A percentile compares a stretch with the other conserved stretches of the same genome.
Conservation (phyloP, 2,797 vertebrate genomes). For the Sebastes paucispinis region DNA sequence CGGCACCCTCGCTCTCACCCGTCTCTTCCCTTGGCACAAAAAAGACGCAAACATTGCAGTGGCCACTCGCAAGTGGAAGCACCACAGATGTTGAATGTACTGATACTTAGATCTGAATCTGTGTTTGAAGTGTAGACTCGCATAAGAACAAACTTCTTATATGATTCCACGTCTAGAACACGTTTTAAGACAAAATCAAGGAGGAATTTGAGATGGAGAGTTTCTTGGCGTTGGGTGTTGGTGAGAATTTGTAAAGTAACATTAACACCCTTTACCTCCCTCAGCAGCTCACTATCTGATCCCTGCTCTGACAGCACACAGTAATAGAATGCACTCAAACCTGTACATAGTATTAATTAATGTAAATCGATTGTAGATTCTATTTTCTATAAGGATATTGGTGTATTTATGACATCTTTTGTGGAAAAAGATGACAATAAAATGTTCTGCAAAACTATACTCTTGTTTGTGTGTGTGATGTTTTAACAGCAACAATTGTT, state of each 20-base stretch:
- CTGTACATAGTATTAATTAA: slow-evolving; percentile 76
- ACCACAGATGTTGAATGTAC: slow-evolving; percentile 84
- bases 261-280: slow-evolving; percentile 5
- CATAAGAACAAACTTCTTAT: not conserved
- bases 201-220: not conserved
- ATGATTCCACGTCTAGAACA: not conserved
- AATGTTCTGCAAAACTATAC: slow-evolving; percentile 36
- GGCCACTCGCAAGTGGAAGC: slow-evolving; percentile 88
- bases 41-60: slow-evolving; percentile 83
- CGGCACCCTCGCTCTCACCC: slow-evolving; percentile 78
- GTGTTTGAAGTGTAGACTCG: slow-evolving; percentile 17
- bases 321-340: slow-evolving; percentile 77
- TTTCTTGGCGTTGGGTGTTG: not conserved
- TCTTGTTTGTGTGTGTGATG: not conserved
- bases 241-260: not conserved
- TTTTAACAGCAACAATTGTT: not conserved
- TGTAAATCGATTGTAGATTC: slow-evolving; percentile 74
- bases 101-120: not conserved
- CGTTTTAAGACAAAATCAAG: not conserved
- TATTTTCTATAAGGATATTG: slow-evolving; percentile 70
- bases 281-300: slow-evolving; percentile 29
- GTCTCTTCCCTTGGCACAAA: slow-evolving; percentile 88
- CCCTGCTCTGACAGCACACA: slow-evolving; percentile 59
- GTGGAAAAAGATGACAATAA: slow-evolving; percentile 57
- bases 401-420: slow-evolving; percentile 76